Evolutionary conservation across 2,888 invertebrate species (phyloP), one percentile per base, ranked within the genome.

Genomic region (Sminthurinus aureus): DNA sequence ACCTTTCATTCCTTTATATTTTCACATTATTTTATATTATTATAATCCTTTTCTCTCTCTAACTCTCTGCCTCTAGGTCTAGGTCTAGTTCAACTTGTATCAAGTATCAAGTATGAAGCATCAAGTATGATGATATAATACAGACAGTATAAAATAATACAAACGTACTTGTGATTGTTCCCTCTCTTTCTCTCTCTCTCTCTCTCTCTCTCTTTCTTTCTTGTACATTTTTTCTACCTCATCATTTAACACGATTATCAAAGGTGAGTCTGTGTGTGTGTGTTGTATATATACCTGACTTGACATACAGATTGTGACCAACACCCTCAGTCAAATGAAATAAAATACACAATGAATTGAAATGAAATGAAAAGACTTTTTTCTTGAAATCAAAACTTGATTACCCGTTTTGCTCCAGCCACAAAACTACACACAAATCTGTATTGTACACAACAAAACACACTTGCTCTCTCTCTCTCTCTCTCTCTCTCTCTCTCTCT

Each of bases 191-290:
- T 52, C 13, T 67, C 69, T 67, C 69, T 67, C 69, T 69, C 69
- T 69, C 69, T 69, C 69, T 69, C 69, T 24, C 50, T 75, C 51
- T 73, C 26, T 76, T 22, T 77, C 75, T 83, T 52, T 83, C 83
- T 85, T 81, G 73, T 85, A 78, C 81, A 22, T 79, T 83, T 85
- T 87, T 87, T 86, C 87, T 87, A 85, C 84, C 85, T 84, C 86
- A 87, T 86, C 87, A 87, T 87, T 87, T 87, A 87, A 87, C 87
- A 87, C 87, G 83, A 85, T 86, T 86, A 86, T 85, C 83, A 85
- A 84, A 85, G 84, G 86, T 85, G 85, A 84, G 22, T 67, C 67
- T 20, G 8, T 67, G 67, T n/a, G 20, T 20, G 38, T 38, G 38
- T 1, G 6, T 38, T 38, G 38, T 38, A 38, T 38, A 85, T 85